Percentiles rank a stretch among this genome's conserved stretches.
Evolutionary conservation across 2,113 vertebrate genomes (phyloP).

Genomic region (Trematomus loennbergii): DNA sequence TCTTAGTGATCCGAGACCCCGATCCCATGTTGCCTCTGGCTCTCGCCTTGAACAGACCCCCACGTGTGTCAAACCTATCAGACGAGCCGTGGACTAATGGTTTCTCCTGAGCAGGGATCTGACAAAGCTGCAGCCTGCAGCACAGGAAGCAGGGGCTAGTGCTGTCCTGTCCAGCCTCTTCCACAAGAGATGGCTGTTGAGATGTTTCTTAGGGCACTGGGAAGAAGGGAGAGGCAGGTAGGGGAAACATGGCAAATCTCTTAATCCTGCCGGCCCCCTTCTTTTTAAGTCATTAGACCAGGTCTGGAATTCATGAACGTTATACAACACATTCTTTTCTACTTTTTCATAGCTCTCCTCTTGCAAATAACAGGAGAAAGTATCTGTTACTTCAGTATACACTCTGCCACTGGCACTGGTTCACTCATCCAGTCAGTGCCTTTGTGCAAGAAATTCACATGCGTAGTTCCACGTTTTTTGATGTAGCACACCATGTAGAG

Average conservation of each 20-base stretch:
- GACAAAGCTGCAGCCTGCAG: constrained; percentile 65
- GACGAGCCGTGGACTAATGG: constrained; percentile 65
- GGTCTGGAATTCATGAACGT: constrained; percentile 79
- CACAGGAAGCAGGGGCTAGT: constrained; percentile 68
- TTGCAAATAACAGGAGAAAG: constrained; percentile 53
- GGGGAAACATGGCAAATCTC: constrained; percentile 76
- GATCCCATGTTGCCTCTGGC: constrained; percentile 43
- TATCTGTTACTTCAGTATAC: constrained; percentile 37
- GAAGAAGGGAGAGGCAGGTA: constrained; percentile 64
- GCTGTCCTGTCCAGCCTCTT: constrained; percentile 53
- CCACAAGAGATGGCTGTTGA: constrained; percentile 59
- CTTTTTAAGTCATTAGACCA: constrained; percentile 85
- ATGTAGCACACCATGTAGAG: constrained; percentile 11
- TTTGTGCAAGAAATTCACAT: constrained; percentile 24
- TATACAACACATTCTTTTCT: constrained; percentile 78
- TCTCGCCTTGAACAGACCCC: constrained; percentile 41
- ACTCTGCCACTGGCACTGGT: too few species aligned
- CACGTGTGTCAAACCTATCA: constrained; percentile 56
- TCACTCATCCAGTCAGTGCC: constrained; percentile 18
- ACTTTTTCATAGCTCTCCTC: constrained; percentile 65
- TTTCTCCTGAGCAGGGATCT: constrained; percentile 71
- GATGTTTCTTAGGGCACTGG: constrained; percentile 65
- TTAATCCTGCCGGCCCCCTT: constrained; percentile 76
- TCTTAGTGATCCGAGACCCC: constrained; percentile 25
- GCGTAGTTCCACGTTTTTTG: constrained; percentile 18